Percentiles rank a stretch among this genome's conserved stretches.
Conservation (phyloP, 2,888 invertebrate genomes). For the Elysia crispata region DNA sequence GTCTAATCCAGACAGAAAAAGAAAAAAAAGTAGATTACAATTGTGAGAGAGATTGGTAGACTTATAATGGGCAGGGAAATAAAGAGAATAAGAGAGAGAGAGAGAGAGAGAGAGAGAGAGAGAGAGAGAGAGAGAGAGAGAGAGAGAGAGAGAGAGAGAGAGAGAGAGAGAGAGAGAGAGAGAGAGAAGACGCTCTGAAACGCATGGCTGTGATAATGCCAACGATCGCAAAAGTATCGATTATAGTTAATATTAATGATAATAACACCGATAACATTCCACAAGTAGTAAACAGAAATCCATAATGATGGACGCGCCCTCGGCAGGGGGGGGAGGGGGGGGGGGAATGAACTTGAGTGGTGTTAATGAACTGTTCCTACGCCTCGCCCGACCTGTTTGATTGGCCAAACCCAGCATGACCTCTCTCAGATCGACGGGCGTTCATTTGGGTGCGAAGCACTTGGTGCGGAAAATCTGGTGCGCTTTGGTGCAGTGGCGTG, state of each 20-base stretch:
- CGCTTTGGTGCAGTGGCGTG: too few relatives aligned
- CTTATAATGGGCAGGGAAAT: slow-evolving; percentile 12
- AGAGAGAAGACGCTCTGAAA: background rate
- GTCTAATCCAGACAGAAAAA: too few relatives aligned
- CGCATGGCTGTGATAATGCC: background rate
- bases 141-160: background rate
- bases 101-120: slow-evolving; percentile 10
- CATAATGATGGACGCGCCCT: too few relatives aligned
- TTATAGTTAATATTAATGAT: background rate
- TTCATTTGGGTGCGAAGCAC: too few relatives aligned
- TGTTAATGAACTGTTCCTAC: too few relatives aligned
- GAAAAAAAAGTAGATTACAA: background rate
- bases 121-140: background rate
- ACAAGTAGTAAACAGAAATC: too few relatives aligned
- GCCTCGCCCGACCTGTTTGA: too few relatives aligned
- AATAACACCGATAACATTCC: background rate
- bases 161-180: background rate
- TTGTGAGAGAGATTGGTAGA: slow-evolving; percentile 21
- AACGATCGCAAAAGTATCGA: background rate
- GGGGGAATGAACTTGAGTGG: too few relatives aligned
- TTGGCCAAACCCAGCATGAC: too few relatives aligned
- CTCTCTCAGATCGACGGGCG: too few relatives aligned
- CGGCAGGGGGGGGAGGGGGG: too few relatives aligned
- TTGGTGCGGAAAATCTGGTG: too few relatives aligned
- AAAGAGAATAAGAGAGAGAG: slow-evolving; percentile 11